Percentiles rank a stretch among this genome's conserved stretches.
These are phyloP conservation scores for Cercocebus atys DNA, from an alignment of 2,113 vertebrate species.

Conservation along the genomic window DNA sequence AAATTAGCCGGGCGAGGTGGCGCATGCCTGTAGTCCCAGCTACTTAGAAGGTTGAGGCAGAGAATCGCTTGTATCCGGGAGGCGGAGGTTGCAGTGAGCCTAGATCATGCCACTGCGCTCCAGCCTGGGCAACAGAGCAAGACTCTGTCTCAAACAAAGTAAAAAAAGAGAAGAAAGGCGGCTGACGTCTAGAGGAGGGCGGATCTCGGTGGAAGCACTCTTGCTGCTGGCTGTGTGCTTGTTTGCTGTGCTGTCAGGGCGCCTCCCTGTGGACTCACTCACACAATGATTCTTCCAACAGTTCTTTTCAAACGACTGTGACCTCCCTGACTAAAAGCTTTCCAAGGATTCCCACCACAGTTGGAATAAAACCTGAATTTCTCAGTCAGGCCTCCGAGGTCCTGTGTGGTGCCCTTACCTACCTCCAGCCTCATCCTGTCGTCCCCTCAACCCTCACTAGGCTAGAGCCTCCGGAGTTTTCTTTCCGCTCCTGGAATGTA, in stretches of 20 bases:
- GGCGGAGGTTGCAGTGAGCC: no score
- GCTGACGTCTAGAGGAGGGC: not conserved
- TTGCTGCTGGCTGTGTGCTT: not conserved
- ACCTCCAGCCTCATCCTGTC: not conserved
- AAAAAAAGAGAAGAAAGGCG: not conserved
- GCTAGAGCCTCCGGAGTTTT: not conserved
- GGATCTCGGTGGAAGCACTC: not conserved
- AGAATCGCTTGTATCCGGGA: no score
- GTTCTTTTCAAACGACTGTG: not conserved
- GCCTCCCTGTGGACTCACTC: not conserved
- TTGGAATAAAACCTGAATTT: not conserved
- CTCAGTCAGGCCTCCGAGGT: not conserved
- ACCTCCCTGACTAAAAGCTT: not conserved
- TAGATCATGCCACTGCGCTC: rapidly evolving
- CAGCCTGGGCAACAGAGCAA: no score
- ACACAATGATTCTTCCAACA: not conserved
- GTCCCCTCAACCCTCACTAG: not conserved
- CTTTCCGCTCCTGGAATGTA: not conserved
- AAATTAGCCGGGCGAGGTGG: no score
- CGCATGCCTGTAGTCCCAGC: no score
- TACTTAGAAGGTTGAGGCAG: no score
- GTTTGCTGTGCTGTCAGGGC: not conserved
- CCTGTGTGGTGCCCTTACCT: not conserved
- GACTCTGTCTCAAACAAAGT: no score
- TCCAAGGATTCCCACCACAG: not conserved